phyloP scores from a whole-genome alignment of 2,113 vertebrate genomes.

The Hyla sarda region DNA sequence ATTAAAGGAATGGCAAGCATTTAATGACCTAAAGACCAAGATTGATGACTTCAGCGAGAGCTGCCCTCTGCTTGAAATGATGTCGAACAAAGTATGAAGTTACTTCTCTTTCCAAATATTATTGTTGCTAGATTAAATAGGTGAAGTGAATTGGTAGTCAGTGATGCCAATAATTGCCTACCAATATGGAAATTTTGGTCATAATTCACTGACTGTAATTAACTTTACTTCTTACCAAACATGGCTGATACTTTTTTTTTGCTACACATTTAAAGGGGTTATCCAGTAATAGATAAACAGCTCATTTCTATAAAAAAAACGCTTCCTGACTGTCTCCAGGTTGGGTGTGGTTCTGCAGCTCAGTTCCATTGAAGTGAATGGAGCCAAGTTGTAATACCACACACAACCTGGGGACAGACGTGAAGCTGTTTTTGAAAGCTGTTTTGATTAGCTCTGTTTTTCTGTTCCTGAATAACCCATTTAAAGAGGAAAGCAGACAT shows the following conservation, averaged over 20 bases:
- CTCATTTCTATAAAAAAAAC: no score
- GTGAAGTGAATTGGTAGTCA: background rate
- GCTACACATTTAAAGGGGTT: no score
- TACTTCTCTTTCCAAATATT: background rate
- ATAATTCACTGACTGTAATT: background rate
- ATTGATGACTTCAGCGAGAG: conserved; percentile 83
- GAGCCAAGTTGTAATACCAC: no score
- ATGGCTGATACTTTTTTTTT: background rate
- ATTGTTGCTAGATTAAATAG: background rate
- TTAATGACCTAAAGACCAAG: conserved; percentile 80
- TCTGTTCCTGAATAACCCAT: no score
- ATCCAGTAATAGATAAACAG: no score
- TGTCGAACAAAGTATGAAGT: conserved; percentile 79
- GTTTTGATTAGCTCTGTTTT: no score
- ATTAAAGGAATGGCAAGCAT: conserved; percentile 83
- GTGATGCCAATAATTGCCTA: background rate
- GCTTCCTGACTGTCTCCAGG: no score
- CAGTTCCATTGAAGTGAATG: no score
- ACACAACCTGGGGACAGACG: no score
- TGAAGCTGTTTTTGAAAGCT: no score
- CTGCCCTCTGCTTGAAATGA: conserved; percentile 84
- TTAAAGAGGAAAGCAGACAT: no score
- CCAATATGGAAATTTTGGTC: background rate
- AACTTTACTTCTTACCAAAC: background rate
- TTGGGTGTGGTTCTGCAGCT: no score